Percentiles rank a stretch among this genome's conserved stretches.
These are phyloP conservation scores for Melangyna quadrimaculata DNA, from an alignment of 2,888 invertebrate species.

Conservation along the genomic window DNA sequence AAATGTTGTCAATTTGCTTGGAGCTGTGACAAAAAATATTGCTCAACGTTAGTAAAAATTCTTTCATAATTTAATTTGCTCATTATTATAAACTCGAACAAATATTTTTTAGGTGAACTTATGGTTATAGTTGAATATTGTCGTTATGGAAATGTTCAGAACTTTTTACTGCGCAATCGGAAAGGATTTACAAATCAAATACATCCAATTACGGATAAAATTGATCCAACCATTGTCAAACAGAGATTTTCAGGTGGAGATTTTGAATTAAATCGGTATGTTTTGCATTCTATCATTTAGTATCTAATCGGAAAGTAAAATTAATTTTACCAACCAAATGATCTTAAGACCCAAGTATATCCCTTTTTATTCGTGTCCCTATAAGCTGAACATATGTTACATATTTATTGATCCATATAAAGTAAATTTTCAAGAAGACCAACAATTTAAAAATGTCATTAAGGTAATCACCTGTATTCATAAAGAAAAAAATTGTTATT, in stretches of 20 bases:
- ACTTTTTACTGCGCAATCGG: slow-evolving; percentile 91
- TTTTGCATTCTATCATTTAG: slow-evolving; percentile 17
- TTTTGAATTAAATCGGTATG: slow-evolving; percentile 80
- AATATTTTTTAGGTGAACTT: slow-evolving; percentile 87
- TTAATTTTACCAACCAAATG: slow-evolving; percentile 13
- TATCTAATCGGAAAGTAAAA: slow-evolving; percentile 20
- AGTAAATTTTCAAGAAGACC: too few species aligned
- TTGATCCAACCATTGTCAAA: slow-evolving; percentile 85
- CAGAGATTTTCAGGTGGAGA: slow-evolving; percentile 78
- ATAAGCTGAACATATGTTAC: too few species aligned
- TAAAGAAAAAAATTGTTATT: too few species aligned
- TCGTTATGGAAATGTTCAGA: slow-evolving; percentile 94
- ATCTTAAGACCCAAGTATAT: slow-evolving; percentile 22
- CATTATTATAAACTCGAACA: background rate
- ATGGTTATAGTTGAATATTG: slow-evolving; percentile 97
- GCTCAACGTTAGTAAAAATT: slow-evolving; percentile 88
- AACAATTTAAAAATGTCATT: too few species aligned
- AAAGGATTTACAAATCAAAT: slow-evolving; percentile 92
- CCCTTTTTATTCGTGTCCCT: background rate
- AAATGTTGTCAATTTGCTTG: slow-evolving; percentile 96
- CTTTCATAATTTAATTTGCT: too few species aligned
- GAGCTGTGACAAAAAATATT: slow-evolving; percentile 95
- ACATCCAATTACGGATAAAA: slow-evolving; percentile 85
- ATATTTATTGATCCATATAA: too few species aligned
- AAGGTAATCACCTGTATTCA: too few species aligned